Evolutionary conservation across 35 echinoderm and acorn worm species (phyloP).

Genomic region (Anneissia japonica): DNA sequence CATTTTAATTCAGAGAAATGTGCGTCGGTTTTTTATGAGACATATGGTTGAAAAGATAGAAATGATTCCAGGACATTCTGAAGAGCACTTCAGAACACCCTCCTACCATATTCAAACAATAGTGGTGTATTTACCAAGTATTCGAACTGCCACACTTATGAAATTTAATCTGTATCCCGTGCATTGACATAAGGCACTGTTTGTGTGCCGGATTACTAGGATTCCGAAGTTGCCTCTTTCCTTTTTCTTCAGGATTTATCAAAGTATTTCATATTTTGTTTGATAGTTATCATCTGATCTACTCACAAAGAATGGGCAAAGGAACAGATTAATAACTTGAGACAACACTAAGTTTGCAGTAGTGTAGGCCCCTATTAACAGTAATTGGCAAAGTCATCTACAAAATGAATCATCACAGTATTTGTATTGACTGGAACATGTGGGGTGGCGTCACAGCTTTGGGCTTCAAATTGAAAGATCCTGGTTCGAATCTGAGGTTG

Average conservation of each 20-base stretch:
- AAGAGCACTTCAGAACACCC: neutral
- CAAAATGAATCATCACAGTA: too few species aligned
- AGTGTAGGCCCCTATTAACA: too few species aligned
- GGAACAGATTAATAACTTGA: neutral
- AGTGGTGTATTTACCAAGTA: neutral
- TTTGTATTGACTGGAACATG: too few species aligned
- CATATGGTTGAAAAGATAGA: neutral
- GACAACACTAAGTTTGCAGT: neutral
- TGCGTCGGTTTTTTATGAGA: neutral
- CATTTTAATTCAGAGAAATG: neutral
- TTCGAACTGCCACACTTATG: neutral
- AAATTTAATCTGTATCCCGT: neutral
- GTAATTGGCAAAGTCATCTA: too few species aligned
- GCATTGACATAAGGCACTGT: neutral
- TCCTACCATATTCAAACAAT: neutral
- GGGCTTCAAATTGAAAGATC: too few species aligned
- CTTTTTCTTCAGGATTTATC: neutral
- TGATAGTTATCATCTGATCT: neutral
- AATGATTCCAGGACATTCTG: neutral
- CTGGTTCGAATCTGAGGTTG: too few species aligned
- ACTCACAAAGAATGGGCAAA: neutral
- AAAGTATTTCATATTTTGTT: neutral
- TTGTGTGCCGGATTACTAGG: neutral
- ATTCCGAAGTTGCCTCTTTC: neutral
- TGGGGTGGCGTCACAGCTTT: too few species aligned